Base-by-base conservation (phyloP, 2,113 vertebrate species). In the Cynocephalus volans region DNA sequence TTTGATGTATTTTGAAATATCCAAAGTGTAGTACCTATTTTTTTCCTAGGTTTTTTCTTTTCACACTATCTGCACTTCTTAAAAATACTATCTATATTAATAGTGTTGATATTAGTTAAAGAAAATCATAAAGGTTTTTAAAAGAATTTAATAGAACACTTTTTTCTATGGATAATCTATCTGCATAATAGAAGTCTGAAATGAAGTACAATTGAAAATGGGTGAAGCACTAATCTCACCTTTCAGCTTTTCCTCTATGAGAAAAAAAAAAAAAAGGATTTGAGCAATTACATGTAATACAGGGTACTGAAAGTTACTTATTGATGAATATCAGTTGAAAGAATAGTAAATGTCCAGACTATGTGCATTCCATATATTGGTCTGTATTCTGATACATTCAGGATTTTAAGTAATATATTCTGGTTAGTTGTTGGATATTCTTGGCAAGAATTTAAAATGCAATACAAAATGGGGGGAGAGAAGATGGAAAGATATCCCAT, bases 131-230 rank as follows among this genome's bases (percentile, higher is more conserved):
- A n/a, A 11, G 19, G 64, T 58, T 79, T 56, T 72, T 58, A 83
- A 88, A 93, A 91, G 14, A 80, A 90, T 60, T 15, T 19, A 73
- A 95, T 36, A 69, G 11, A 41, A 77, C 3, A 75, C 14, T 72
- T 48, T 72, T 92, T 58, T n/a, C 10, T 45, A 65, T 93, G 60
- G 28, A 97, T 82, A 93, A 86, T n/a, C 65, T 17, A 52, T 72
- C 33, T 96, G 31, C 21, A 62, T 79, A 91, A 60, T 72, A 62
- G 13, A 73, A 62, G 15, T 60, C 70, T 62, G 48, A 79, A 19
- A 60, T 84, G 41, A 88, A 80, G 69, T 8, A 33, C 48, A 93
- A n/a, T 70, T 72, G 72, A 85, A 88, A 91, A 60, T 87, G 21
- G 24, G 3, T 83, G 48, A 52, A 79, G 52, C 8, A 19, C 10